Evolutionary conservation across 2,797 vertebrate genomes (phyloP).

Genomic region (Rhabdophis nuchalis): DNA sequence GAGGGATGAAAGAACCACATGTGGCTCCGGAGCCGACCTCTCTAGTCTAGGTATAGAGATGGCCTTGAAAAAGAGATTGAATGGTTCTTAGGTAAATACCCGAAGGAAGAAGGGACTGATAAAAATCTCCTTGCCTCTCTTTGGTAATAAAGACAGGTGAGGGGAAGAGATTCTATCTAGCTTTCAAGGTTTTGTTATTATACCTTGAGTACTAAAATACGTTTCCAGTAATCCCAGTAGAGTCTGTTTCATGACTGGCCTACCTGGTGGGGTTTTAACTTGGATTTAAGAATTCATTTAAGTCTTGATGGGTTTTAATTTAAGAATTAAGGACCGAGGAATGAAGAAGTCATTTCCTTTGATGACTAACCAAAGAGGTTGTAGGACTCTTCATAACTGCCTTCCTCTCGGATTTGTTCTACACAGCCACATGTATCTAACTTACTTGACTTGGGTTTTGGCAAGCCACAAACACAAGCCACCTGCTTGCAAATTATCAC

Average conservation of each 20-base stretch:
- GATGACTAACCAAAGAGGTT: neutral
- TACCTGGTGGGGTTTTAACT: neutral
- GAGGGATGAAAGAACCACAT: too few species aligned
- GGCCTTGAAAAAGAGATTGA: neutral
- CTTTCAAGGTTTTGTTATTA: neutral
- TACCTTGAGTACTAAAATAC: neutral
- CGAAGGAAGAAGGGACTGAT: neutral
- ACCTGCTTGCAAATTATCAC: neutral
- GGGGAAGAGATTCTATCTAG: neutral
- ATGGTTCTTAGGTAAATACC: neutral
- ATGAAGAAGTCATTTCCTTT: neutral
- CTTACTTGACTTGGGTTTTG: neutral
- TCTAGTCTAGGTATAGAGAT: neutral
- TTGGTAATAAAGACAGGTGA: neutral
- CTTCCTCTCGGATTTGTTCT: neutral
- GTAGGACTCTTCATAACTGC: neutral
- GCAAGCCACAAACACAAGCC: neutral
- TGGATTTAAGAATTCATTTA: neutral
- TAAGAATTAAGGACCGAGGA: neutral
- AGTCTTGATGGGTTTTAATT: neutral
- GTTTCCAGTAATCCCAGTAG: neutral
- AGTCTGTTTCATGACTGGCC: neutral
- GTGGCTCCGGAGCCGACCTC: too few species aligned
- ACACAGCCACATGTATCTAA: neutral
- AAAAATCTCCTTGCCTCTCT: neutral